Base-by-base conservation (phyloP, 2,888 invertebrate genomes). In the Nemotelus nigrinus region DNA sequence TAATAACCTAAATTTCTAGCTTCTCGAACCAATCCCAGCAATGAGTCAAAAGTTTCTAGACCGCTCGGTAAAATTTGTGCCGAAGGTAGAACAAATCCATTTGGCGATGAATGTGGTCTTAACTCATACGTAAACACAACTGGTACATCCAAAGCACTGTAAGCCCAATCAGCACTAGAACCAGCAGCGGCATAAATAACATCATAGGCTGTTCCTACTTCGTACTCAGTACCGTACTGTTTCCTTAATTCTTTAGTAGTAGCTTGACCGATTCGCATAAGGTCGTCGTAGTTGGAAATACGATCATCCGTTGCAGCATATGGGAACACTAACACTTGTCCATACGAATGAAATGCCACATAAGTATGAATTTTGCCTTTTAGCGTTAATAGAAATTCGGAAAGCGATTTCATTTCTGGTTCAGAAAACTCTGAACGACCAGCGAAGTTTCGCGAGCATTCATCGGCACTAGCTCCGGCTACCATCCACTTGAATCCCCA, bases 381-480 rank as follows among this genome's bases (percentile, higher is more conserved):
- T 77, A 92, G 82, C 0, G 88, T 84, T 0, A 81, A 82, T 25
- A 93, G 88, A 82, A 88, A 93, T 0, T 88, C 81, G 0, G 92
- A 88, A 3, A 92, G 81, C 0, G 89, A 83, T 76, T 86, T 86
- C 0, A 91, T 90, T 84, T 93, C 93, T 0, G 89, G 86, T 83
- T 95, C 95, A 0, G 94, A 95, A 84, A 93, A 93, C 0, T 93
- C 89, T 0, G 84, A 84, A 0, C 88, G 87, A 5, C 95, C 95
- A 10, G 92, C 91, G 83, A 89, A 95, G 0, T 86, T 90, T 2
- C 93, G 91, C 0, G 89, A 83, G 81, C 93, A 92, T 0, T 92
- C 89, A 64, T 88, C 81, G 1, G 79, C 84, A 80, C 90, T 91
- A 0, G 91, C 86, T 10, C 93, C 91, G 47, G 88, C 87, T 48